Conservation (phyloP, 2,797 vertebrate genomes). For the Urophycis tenuis region DNA sequence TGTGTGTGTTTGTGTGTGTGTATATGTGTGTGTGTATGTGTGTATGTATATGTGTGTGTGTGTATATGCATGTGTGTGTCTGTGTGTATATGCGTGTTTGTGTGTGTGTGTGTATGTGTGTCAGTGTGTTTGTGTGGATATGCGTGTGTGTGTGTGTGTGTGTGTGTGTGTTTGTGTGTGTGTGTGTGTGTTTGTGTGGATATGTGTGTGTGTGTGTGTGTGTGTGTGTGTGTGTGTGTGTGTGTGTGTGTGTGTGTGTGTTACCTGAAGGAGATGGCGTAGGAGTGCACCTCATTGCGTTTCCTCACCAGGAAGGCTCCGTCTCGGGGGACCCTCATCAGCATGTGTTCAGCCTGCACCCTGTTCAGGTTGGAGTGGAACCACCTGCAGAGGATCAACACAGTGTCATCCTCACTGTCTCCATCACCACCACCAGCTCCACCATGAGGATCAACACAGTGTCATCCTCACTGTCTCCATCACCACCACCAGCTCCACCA, state of each 20-base stretch:
- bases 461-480: too few relatives aligned
- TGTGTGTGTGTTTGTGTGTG: too few relatives aligned
- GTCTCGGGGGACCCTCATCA: conserved; percentile 92
- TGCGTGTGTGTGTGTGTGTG: too few relatives aligned
- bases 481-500: too few relatives aligned
- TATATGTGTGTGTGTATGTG: too few relatives aligned
- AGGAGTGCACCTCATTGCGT: conserved; percentile 87
- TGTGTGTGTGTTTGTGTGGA: too few relatives aligned
- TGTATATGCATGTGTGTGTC: too few relatives aligned
- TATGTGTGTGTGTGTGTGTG: background rate
- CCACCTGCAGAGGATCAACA: conserved; percentile 71
- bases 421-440: background rate
- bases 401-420: background rate
- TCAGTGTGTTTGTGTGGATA: too few relatives aligned
- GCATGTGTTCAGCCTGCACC: conserved; percentile 91
- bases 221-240: background rate
- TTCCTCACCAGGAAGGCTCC: conserved; percentile 94
- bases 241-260: background rate
- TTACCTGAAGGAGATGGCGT: conserved; percentile 94
- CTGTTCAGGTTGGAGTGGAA: conserved; percentile 88
- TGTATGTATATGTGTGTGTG: too few relatives aligned
- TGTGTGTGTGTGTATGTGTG: too few relatives aligned
- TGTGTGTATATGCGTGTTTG: too few relatives aligned
- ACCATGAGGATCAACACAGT: background rate
- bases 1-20: too few relatives aligned